Base-by-base conservation (phyloP, 2,888 invertebrate genomes). In the Campoletis raptor region DNA sequence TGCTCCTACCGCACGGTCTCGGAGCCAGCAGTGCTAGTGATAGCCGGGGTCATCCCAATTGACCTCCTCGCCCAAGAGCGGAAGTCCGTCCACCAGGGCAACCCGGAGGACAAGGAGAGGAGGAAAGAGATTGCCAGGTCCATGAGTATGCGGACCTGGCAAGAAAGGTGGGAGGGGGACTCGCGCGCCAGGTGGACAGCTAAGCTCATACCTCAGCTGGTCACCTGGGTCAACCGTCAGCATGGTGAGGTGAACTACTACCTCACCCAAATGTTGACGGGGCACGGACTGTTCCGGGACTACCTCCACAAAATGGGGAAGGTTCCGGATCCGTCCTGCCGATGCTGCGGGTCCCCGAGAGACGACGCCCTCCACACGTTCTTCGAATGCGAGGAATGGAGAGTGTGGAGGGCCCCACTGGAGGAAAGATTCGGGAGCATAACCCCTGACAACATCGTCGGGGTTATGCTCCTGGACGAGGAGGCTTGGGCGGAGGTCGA, bases 201-300 rank as follows among this genome's bases (percentile, higher is more conserved):
- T 40, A 37, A 40, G 37, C 40, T 40, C 8, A 67, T 67, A 15
- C 67, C 37, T 18, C 40, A 40, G 40, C 37, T 67, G 40, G 40
- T 40, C 9, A 15, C 18, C 37, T 67, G 67, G 67, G 40, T 67
- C 2, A 67, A 67, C 40, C 21, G 40, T 40, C 52, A 42, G 30
- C 82, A 82, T 37, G 85, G 78, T 9, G 78, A 82, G 12, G 45
- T 78, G 0, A 82, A 78, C 61, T 81, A 82, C 24, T 85, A 85
- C 42, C 66, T 82, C 6, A 82, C 78, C 2, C 85, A 82, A 67
- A 64, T 64, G 30, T 36, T 64, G 30, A 73, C 24, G 40, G 30
- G 30, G 30, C 30, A 30, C 30, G 30, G 30, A 30, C 30, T 30
- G 30, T 30, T 30, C 30, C 30, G 81, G 42, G 77, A n/a, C 42